These are phyloP conservation scores for Heliconius congener DNA, from an alignment of 1,140 invertebrate species.

Conservation along the genomic window DNA sequence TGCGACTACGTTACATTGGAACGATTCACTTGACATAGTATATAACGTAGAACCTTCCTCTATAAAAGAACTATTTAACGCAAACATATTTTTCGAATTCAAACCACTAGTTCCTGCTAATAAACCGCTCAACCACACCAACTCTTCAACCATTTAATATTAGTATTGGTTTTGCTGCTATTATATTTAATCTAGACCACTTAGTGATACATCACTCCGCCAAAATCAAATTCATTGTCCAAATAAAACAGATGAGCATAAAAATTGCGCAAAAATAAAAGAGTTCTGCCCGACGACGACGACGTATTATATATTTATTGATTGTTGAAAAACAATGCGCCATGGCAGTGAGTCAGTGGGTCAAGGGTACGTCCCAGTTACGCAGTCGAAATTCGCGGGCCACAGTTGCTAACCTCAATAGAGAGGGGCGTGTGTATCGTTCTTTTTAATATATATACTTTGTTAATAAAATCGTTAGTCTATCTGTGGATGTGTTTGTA, in stretches of 20 bases:
- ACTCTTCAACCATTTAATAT: too few relatives aligned
- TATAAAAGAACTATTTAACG: too few relatives aligned
- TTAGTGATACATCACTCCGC: too few relatives aligned
- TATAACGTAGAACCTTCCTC: too few relatives aligned
- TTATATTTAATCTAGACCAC: too few relatives aligned
- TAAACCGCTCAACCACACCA: too few relatives aligned
- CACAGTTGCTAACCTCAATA: constrained; percentile 71
- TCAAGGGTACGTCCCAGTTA: constrained; percentile 78
- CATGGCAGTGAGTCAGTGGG: constrained; percentile 77
- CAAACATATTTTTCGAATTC: too few relatives aligned
- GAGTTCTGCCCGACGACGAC: constrained; percentile 55
- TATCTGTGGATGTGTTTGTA: not conserved
- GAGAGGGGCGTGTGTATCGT: constrained; percentile 51
- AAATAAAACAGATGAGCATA: not conserved
- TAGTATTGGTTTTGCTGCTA: too few relatives aligned
- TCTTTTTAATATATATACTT: constrained; percentile 15
- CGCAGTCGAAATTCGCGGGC: constrained; percentile 76
- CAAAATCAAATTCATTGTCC: not conserved
- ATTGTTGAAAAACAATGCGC: constrained; percentile 80
- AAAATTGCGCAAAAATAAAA: constrained; percentile 66
- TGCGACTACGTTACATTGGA: too few relatives aligned
- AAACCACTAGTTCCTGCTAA: too few relatives aligned
- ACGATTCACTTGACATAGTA: too few relatives aligned
- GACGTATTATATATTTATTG: constrained; percentile 74
- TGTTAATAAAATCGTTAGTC: not conserved